Base-by-base conservation (phyloP, 2,888 invertebrate genomes). In the Leptinotarsa peninsularis region DNA sequence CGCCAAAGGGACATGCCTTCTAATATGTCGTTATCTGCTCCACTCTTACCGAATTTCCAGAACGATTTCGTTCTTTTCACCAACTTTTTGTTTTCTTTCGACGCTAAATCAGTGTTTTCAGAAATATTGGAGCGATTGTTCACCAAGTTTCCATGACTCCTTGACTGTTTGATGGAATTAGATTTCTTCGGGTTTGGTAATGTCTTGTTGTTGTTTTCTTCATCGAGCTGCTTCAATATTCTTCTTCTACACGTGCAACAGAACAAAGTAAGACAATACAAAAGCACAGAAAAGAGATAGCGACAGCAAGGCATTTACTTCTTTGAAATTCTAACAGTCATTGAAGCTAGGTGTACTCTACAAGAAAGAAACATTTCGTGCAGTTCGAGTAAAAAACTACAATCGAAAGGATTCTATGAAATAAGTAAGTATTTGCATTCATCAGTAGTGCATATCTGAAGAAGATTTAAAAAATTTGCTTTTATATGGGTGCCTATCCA, bases 1-100 rank as follows among this genome's bases (percentile, higher is more conserved):
- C 94, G 93, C 96, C 96, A 96, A 72, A 96, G 89, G 0, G 95
- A 93, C 95, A 96, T 96, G 0, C 96, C 96, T 83, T 95, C 95
- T 83, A 96, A 89, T 70, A 95, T 94, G 77, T 95, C 95, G 82
- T 91, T 92, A 73, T 93, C 92, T 21, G 91, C 91, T 3, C 92
- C 92, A 71, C 89, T 89, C 73, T 93, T 92, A 27, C 95, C 93
- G 83, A 96, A 95, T 84, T 94, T 93, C 96, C 96, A 96, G 85
- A 96, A 94, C 0, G 95, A 95, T 86, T 95, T 96, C 0, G 95
- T 95, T 67, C 96, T 89, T 84, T 96, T 96, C 0, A 96, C 92
- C 75, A 93, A 91, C 0, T 92, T 91, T 79, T 92, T 93, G 83
- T 91, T 89, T 85, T 92, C 91, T 86, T 90, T 89, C 71, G 89